Percentiles rank a stretch among this genome's conserved stretches.
phyloP scores from a whole-genome alignment of 2,113 vertebrate species.

The Labrus mixtus region DNA sequence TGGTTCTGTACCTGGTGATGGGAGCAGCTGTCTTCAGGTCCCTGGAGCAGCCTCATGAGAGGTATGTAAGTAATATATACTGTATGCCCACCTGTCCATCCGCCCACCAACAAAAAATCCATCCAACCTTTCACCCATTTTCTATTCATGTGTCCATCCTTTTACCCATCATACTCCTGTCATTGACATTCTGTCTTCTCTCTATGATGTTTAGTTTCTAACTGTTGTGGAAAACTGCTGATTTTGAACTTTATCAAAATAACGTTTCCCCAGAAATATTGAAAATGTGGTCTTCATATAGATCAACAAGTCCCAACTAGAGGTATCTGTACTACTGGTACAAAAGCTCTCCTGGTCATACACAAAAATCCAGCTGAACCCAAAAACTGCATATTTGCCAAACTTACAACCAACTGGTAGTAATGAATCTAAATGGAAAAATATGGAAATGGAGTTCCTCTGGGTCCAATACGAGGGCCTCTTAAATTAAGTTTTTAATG shows the following conservation, averaged over 20 bases:
- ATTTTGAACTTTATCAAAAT: neutral
- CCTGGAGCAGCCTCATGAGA: slow-evolving; percentile 94
- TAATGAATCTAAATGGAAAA: neutral
- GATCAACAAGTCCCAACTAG: neutral
- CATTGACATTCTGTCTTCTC: neutral
- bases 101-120: neutral
- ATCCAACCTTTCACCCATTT: neutral
- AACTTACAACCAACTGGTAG: neutral
- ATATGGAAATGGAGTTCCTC: neutral
- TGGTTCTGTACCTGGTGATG: slow-evolving; percentile 94
- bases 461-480: neutral
- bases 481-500: neutral
- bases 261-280: neutral
- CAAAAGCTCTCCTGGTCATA: no score
- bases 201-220: neutral
- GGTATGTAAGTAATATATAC: slow-evolving; percentile 62
- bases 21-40: slow-evolving; percentile 95
- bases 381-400: neutral
- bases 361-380: no score
- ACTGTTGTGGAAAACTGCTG: neutral
- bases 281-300: neutral
- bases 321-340: neutral
- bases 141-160: neutral
- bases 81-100: neutral
- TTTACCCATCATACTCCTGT: neutral